A percentile compares a stretch with the other conserved stretches of the same genome.
phyloP scores from a whole-genome alignment of 2,797 vertebrate genomes.

The Acrossocheilus wenchowensis region DNA sequence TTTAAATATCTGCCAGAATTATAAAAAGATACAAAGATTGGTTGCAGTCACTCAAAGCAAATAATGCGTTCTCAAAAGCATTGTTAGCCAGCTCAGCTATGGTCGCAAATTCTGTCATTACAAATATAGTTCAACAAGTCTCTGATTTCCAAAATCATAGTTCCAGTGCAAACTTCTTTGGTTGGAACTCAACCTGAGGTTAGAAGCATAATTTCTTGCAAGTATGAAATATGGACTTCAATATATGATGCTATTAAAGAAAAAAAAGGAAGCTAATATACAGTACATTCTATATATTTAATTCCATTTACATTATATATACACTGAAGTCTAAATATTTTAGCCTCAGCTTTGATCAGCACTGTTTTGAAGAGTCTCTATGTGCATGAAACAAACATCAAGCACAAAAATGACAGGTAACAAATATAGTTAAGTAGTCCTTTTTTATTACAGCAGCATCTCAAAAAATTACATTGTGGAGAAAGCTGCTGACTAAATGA shows the following conservation, averaged over 20 bases:
- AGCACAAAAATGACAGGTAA: not conserved
- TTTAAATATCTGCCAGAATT: not conserved
- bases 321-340: not conserved
- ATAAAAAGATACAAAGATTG: not conserved
- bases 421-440: not conserved
- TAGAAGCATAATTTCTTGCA: not conserved
- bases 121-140: not conserved
- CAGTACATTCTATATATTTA: not conserved
- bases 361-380: not conserved
- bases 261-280: not conserved
- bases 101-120: not conserved
- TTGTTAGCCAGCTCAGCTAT: not conserved
- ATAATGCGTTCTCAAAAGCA: not conserved
- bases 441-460: not conserved
- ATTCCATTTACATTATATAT: not conserved
- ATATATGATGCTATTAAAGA: not conserved
- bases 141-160: not conserved
- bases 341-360: not conserved
- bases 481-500: not conserved
- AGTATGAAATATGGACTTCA: not conserved
- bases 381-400: not conserved
- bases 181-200: not conserved
- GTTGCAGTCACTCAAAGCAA: not conserved
- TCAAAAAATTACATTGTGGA: not conserved
- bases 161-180: not conserved